Base-by-base conservation (phyloP, 1,140 invertebrate species). In the Asobara japonica region DNA sequence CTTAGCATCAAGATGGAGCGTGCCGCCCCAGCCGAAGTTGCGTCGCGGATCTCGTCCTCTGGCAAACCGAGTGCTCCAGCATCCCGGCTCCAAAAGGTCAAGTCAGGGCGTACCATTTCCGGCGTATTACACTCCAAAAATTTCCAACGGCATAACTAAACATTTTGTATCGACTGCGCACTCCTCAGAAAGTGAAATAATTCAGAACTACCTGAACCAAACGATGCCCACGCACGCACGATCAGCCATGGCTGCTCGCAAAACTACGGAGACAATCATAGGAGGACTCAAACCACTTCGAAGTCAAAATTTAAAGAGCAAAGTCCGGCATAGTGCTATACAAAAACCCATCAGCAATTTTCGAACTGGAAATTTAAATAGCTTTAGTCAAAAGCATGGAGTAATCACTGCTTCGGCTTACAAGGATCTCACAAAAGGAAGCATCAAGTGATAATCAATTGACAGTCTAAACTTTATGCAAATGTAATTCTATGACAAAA, bases 191-290 rank as follows among this genome's bases (percentile, higher is more conserved):
- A 83, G 78, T 72, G 76, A 80, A 30, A 68, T 79, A 0, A 77
- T 86, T 18, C 79, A 79, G 66, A 84, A 83, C 64, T 86, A 86
- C 45, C 41, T 86, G 1, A 84, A 84, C 62, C 79, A 86, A 69
- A 81, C 77, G 20, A 62, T 80, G 61, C 80, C 80, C 0, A 38
- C 74, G 20, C 31, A 22, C 6, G 30, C 41, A 25, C 18, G 36
- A 29, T 48, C 69, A 22, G 61, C 22, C 11, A 27, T 27, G 22
- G 48, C 18, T 29, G 13, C n/a, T 16, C 13, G 38, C 20, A 56
- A 11, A 56, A 51, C 65, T 69, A 72, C 61, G 30, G 31, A 18
- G 45, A 45, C 48, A 70, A 73, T 68, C 29, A 45, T 18, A 62
- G 22, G 27, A 27, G 41, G 18, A 61, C 71, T 27, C 30, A 69